Evolutionary conservation across 1,140 invertebrate genomes (phyloP).

Genomic region (Daktulosphaira vitifoliae): DNA sequence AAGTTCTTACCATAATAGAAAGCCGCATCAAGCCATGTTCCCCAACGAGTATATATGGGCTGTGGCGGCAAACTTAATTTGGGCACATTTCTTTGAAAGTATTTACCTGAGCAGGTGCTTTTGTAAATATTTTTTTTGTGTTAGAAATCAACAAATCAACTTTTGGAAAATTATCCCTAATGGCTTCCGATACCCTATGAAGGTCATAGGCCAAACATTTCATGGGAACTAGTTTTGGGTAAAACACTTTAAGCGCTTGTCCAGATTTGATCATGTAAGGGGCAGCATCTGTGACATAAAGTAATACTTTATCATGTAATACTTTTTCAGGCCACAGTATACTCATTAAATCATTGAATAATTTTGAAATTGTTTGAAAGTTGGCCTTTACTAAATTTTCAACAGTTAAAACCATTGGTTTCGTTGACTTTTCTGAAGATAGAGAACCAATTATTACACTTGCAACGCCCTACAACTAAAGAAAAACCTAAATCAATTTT

Average conservation of each 20-base stretch:
- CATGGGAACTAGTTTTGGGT: conserved; percentile 38
- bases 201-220: conserved; percentile 43
- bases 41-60: too few relatives aligned
- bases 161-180: conserved; percentile 39
- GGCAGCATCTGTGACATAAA: conserved; percentile 6
- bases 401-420: neutral
- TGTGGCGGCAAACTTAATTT: too few relatives aligned
- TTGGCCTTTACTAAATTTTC: too few relatives aligned
- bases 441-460: neutral
- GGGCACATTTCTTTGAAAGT: too few relatives aligned
- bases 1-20: too few relatives aligned
- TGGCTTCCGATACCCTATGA: conserved; percentile 41
- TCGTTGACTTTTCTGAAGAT: neutral
- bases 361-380: too few relatives aligned
- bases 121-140: too few relatives aligned
- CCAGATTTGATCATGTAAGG: conserved; percentile 5
- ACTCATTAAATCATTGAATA: conserved; percentile 6
- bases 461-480: neutral
- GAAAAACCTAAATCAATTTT: too few relatives aligned
- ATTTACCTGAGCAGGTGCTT: too few relatives aligned
- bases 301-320: neutral
- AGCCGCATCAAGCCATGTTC: too few relatives aligned
- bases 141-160: too few relatives aligned
- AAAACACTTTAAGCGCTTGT: neutral
- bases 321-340: neutral